Evolutionary conservation across 64 coral and sea anemone species (phyloP), one percentile per base, ranked within the genome.

Genomic region (Stichodactyla helianthus): DNA sequence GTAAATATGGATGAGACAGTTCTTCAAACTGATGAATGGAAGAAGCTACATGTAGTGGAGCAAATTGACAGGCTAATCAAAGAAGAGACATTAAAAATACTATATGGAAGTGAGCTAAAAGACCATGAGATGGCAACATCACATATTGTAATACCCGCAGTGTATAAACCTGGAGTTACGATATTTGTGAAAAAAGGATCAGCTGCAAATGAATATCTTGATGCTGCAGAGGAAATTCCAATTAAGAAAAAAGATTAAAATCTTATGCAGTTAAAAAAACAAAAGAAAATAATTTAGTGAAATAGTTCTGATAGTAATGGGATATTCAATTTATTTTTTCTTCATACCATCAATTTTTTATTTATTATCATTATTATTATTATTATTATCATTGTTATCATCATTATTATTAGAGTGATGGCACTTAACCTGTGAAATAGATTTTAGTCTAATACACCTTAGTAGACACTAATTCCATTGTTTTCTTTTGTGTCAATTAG

Each of bases 51-150:
- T 54, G 93, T 95, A 6, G 18, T 82, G 68, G 77, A 89, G n/a
- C 93, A 95, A 63, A 89, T 95, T 92, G 82, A 95, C 13, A 80
- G 50, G 6, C 50, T 95, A 62, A 54, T 92, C 35, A 95, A 92
- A 83, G 89, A 95, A 82, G 87, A 95, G 55, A 89, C 89, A 12
- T 56, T 95, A 52, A 44, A 91, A 14, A 52, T 95, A 25, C 51
- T 95, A 12, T 91, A 95, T 77, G 93, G 89, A 25, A 92, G 77
- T 85, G 87, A 95, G 44, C 53, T 95, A 6, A 92, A 95, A 88
- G 18, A 95, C 35, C 55, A 77, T 7, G 93, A 92, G 20, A 55
- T 95, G 35, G 18, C 79, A 7, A 92, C 87, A 59, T 82, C 71
- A 27, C 89, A 95, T 18, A 64, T 95, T 62, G 88, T 54, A 0